Base-by-base conservation (phyloP, 2,797 vertebrate species). In the Nasua narica region DNA sequence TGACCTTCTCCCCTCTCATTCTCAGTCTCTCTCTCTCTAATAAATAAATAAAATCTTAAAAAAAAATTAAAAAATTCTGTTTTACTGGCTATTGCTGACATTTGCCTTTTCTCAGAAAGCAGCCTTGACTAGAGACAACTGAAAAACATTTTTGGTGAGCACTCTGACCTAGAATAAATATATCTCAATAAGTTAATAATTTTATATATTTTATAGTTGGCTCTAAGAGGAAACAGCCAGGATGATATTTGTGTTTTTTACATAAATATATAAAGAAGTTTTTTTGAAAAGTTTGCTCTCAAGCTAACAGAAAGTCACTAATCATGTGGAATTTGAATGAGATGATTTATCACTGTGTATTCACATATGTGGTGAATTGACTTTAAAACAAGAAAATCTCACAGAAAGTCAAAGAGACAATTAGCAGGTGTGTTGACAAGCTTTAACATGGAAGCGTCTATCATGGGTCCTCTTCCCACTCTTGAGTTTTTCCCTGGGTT, bases 171-270 rank as follows among this genome's bases (percentile, higher is more conserved):
- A 96, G 83, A 95, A 87, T 93, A 95, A 95, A 72, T 60, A 87
- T 95, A 83, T 94, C 86, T 56, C 77, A 94, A 81, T 90, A 97
- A 93, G 72, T 69, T 93, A 97, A 81, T 91, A 82, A 95, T 96
- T 79, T 96, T 92, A 70, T 92, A 70, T 91, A 92, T 95, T 95
- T 87, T 98, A 94, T 95, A 98, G 94, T 97, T 98, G 65, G 79
- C 86, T 1, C 46, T 93, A 72, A 95, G 92, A 95, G 43, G 87
- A 97, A 95, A 87, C 82, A 97, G 93, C 74, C 10, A 18, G 94
- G 87, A 37, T 78, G 43, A 19, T 58, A n/a, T 0, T 96, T 96
- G 54, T 96, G 37, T 95, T 96, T 89, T 90, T 89, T 21, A 48
- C 0, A 54, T 46, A 82, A n/a, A n/a, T 52, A 52, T 94, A 96